Evolutionary conservation across 2,113 vertebrate genomes (phyloP).

Genomic region (Heterotis niloticus): DNA sequence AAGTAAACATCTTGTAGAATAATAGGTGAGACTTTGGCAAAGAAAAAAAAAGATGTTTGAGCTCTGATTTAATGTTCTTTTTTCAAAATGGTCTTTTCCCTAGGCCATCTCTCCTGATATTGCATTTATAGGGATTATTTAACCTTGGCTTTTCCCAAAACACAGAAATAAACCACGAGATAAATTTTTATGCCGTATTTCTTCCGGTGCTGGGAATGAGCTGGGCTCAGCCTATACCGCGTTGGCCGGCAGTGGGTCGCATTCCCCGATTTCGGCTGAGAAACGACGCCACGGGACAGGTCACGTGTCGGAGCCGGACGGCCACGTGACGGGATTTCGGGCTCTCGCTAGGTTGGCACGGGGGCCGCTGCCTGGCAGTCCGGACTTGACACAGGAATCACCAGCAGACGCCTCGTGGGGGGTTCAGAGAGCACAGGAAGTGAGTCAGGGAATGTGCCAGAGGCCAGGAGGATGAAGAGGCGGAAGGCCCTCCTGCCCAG

Average conservation of each 20-base stretch:
- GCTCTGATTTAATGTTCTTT: too few relatives aligned
- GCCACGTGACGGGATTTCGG: slow-evolving; percentile 22
- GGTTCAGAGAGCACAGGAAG: slow-evolving; percentile 35
- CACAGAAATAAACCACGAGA: background rate
- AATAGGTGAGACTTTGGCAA: background rate
- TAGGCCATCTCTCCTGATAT: too few relatives aligned
- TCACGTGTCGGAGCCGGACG: slow-evolving; percentile 27
- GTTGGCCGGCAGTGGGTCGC: background rate
- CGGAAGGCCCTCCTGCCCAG: background rate
- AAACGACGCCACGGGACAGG: slow-evolving; percentile 12
- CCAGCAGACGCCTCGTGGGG: slow-evolving; percentile 30
- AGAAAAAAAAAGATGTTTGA: background rate
- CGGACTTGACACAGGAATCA: slow-evolving; percentile 39
- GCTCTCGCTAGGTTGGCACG: slow-evolving; percentile 15
- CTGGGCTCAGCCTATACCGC: background rate
- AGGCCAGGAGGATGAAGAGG: background rate
- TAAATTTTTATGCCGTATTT: background rate
- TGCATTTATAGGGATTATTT: background rate
- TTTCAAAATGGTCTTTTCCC: too few relatives aligned
- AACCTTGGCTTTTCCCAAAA: background rate
- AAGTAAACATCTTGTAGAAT: background rate
- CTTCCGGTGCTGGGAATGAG: background rate
- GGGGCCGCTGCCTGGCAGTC: slow-evolving; percentile 27
- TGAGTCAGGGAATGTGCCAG: slow-evolving; percentile 21
- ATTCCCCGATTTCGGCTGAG: background rate